phyloP scores from a whole-genome alignment of 2,797 vertebrate species.

The Orestias chungarensis region DNA sequence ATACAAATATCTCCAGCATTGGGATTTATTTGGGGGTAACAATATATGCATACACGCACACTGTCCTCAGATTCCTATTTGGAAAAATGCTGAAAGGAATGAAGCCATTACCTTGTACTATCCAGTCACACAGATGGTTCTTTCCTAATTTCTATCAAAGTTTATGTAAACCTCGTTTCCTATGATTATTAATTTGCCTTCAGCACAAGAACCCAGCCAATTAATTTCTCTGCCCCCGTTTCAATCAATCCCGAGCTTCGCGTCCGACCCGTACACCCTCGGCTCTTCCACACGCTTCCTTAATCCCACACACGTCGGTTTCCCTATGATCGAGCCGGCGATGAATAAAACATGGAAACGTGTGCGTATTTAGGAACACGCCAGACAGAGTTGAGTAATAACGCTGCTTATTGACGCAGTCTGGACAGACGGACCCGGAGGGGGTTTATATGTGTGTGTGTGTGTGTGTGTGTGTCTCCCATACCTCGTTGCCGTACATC shows the following conservation, averaged over 20 bases:
- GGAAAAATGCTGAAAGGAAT: background rate
- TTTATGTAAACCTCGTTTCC: conserved; percentile 41
- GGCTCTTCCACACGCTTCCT: background rate
- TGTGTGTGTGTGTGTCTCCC: conserved; percentile 35
- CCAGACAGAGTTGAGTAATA: conserved; percentile 35
- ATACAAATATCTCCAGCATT: background rate
- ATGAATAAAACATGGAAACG: conserved; percentile 39
- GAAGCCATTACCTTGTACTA: background rate
- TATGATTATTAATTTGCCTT: conserved; percentile 58
- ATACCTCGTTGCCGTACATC: conserved; percentile 96
- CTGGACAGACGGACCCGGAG: conserved; percentile 6
- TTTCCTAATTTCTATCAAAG: too few species aligned
- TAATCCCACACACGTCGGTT: background rate
- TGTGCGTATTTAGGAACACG: conserved; percentile 35
- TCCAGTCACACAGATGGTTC: too few species aligned
- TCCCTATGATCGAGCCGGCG: conserved; percentile 12
- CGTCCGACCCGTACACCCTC: conserved; percentile 24
- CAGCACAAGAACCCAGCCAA: conserved; percentile 48
- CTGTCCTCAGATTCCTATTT: too few species aligned
- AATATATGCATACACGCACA: background rate
- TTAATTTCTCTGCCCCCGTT: conserved; percentile 51
- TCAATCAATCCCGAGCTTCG: conserved; percentile 41
- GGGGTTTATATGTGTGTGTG: conserved; percentile 3
- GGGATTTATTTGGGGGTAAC: background rate
- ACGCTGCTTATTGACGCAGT: conserved; percentile 28